Evolutionary conservation across 2,797 vertebrate genomes (phyloP), one percentile per base, ranked within the genome.

Genomic region (Semotilus atromaculatus): DNA sequence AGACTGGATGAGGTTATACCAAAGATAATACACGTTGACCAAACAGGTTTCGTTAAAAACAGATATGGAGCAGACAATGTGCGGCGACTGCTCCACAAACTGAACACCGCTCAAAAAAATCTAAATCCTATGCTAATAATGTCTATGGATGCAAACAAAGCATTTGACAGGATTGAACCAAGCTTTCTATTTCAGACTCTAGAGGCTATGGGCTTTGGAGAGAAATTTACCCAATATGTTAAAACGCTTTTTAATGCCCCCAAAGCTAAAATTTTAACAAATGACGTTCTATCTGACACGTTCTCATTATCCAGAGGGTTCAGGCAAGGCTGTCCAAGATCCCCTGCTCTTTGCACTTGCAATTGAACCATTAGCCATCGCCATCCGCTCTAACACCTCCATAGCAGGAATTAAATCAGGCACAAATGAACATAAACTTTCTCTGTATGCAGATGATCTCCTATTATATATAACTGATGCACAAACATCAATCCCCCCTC

Each of bases 171-270:
- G 26, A 77, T 58, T 9, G 29, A 77, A 55, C 45, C 74, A 77
- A 78, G 55, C 29, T 78, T 78, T 36, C n/a, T 78, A 7, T 62
- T 78, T 19, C 55, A 4, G 18, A 62, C 55, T 34, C 31, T 78
- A 34, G 55, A 76, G 51, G 74, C 74, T 76, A 76, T 76, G 51
- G 13, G 31, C 43, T n/a, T 76, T 76, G 74, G 74, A 29, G 43
- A 58, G 8, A 76, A 26, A 55, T 76, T 76, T 21, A 76, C n/a
- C 34, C 74, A 77, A 58, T 77, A 58, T 36, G n/a, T 77, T 29
- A 77, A 58, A 77, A 77, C 74, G 31, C 74, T 58, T 62, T 62
- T 77, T 77, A 77, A 77, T 34, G n/a, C 43, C 26, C 74, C 74
- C n/a, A 77, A 77, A 23, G 74, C 74, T 11, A 26, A 77, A 7